Evolutionary conservation across 2,888 invertebrate genomes (phyloP).

Genomic region (Melipona beecheii): DNA sequence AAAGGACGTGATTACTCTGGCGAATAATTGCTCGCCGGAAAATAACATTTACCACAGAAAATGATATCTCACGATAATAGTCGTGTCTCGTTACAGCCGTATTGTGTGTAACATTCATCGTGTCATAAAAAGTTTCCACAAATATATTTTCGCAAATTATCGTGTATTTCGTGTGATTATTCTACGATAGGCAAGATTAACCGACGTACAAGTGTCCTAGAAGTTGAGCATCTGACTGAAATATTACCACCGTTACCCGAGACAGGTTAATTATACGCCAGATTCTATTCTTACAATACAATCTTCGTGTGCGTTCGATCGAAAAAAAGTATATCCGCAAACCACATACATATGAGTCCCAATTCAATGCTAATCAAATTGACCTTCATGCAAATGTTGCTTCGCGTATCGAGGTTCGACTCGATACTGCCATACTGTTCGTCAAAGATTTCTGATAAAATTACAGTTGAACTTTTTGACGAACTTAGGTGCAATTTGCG

Average conservation of each 20-base stretch:
- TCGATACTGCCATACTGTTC: background rate
- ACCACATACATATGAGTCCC: background rate
- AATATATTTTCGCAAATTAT: too few relatives aligned
- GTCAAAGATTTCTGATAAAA: background rate
- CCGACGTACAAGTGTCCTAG: too few relatives aligned
- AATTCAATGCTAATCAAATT: background rate
- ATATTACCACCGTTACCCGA: background rate
- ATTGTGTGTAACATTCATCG: too few relatives aligned
- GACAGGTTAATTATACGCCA: background rate
- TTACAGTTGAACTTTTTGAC: background rate
- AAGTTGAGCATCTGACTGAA: background rate
- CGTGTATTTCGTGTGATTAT: too few relatives aligned
- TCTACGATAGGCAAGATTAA: background rate
- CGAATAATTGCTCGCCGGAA: background rate
- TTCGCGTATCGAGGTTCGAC: background rate
- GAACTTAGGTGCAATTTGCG: background rate
- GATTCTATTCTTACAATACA: background rate
- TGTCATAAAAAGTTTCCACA: too few relatives aligned
- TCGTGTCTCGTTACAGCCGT: too few relatives aligned
- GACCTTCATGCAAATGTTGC: too few relatives aligned
- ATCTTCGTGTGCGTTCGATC: background rate
- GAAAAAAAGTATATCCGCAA: background rate
- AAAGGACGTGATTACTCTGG: background rate
- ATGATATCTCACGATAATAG: too few relatives aligned
- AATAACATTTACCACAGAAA: too few relatives aligned